Percentiles rank a stretch among this genome's conserved stretches.
Evolutionary conservation across 2,888 invertebrate species (phyloP).

Genomic region (Lomographa bimaculata): DNA sequence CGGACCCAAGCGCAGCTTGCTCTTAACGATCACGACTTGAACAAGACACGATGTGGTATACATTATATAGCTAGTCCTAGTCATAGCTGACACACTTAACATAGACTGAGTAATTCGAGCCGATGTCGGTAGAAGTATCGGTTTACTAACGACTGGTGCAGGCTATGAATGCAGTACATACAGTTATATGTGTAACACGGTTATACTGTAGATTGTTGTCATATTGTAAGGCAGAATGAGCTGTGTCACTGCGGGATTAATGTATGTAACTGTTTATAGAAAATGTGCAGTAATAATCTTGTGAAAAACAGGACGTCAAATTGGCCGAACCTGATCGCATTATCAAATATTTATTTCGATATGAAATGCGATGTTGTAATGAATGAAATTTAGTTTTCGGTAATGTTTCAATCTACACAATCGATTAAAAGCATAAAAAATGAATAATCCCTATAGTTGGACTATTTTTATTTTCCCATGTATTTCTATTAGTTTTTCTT

Average conservation of each 20-base stretch:
- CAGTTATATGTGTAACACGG: slow-evolving; percentile 14
- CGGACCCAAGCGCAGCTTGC: too few relatives aligned
- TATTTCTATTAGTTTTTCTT: too few relatives aligned
- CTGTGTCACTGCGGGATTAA: slow-evolving; percentile 5
- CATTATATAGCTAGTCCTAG: slow-evolving; percentile 2
- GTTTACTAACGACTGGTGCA: slow-evolving; percentile 5
- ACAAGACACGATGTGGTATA: slow-evolving; percentile 8
- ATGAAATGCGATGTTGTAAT: too few relatives aligned
- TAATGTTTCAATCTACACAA: too few relatives aligned
- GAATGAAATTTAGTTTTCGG: too few relatives aligned
- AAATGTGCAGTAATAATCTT: too few relatives aligned
- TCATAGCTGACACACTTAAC: slow-evolving; percentile 14
- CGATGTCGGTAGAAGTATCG: slow-evolving; percentile 16
- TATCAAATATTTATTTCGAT: too few relatives aligned
- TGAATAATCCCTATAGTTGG: too few relatives aligned
- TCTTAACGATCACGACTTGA: slow-evolving; percentile 7
- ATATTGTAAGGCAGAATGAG: neutral
- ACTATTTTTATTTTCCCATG: too few relatives aligned
- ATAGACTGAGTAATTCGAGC: slow-evolving; percentile 8
- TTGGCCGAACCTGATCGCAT: too few relatives aligned
- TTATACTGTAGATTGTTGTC: slow-evolving; percentile 7
- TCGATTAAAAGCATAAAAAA: too few relatives aligned
- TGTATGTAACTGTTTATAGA: slow-evolving; percentile 2
- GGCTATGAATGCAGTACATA: slow-evolving; percentile 4
- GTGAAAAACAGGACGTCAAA: too few relatives aligned